Base-by-base conservation (phyloP, 2,113 vertebrate species). In the Tachycineta bicolor region DNA sequence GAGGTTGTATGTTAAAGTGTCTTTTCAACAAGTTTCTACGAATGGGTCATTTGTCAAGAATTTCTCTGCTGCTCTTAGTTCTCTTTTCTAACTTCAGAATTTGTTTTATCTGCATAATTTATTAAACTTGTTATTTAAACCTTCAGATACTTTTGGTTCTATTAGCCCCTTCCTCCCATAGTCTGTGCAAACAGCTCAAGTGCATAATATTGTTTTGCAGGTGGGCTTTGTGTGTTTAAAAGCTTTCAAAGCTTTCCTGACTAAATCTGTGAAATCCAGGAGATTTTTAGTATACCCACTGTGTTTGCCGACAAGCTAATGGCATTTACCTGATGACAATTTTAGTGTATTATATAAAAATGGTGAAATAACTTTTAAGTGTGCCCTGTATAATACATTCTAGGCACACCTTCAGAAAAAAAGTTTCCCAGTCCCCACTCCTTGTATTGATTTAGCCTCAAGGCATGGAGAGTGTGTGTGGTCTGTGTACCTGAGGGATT, bases 141-240 rank as follows among this genome's bases (percentile, higher is more conserved):
- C 6, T 84, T 78, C 39, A 64, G 43, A 11, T 83, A 11, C 23
- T 70, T 20, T 46, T 41, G 41, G 28, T 81, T 93, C 16, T 59
- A 0, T 68, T 83, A 69, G 23, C 2, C 2, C 7, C 1, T 23
- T 22, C 14, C 20, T 69, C 19, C 39, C 1, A 1, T 26, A 29
- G 13, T 23, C 56, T 2, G 0, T 77, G 37, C 4, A 2, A 29
- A 17, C 43, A 92, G 31, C 34, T 82, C 24, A 84, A 75, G 47
- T 5, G 1, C 34, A n/a, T 75, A 22, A 47, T 70, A 28, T 1
- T 78, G 19, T 68, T 89, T 71, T 89, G 37, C 58, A 49, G 39
- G 5, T 25, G 23, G 28, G 3, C 46, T 65, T 91, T 90, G 0
- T 13, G 18, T 33, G 14, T 68, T 71, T 52, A 71, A 87, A 77